Percentiles rank a stretch among this genome's conserved stretches.
Conservation (phyloP, 2,888 invertebrate genomes). For the Noctua comes region DNA sequence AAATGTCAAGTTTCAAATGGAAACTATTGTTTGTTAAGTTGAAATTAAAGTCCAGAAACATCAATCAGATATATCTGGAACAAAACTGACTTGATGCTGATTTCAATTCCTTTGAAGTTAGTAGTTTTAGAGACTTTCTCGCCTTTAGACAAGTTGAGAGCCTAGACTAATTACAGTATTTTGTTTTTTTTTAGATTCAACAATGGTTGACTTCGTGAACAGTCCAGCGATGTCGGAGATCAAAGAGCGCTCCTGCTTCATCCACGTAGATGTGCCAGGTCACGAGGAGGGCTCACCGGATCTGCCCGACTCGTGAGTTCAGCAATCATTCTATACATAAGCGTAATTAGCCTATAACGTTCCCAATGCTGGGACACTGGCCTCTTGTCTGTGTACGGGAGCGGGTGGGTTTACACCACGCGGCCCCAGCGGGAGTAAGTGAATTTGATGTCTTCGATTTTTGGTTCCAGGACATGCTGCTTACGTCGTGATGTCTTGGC, state of each 20-base stretch:
- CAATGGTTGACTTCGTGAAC: constrained; percentile 95
- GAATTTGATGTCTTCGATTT: background rate
- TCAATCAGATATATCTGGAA: background rate
- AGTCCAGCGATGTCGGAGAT: constrained; percentile 96
- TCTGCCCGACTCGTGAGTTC: constrained; percentile 91
- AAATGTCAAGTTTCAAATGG: background rate
- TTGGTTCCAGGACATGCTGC: background rate
- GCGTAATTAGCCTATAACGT: background rate
- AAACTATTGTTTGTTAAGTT: background rate
- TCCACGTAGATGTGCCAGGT: constrained; percentile 96
- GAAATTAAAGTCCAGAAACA: background rate
- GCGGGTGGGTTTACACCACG: background rate
- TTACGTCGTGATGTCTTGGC: background rate
- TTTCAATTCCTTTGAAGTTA: background rate
- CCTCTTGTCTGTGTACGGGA: background rate
- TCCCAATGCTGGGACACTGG: background rate
- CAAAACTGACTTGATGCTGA: no score
- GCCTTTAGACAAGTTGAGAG: background rate
- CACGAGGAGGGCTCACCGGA: constrained; percentile 95
- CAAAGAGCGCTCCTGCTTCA: constrained; percentile 95
- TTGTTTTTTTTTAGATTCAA: constrained; percentile 91
- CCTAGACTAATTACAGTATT: background rate
- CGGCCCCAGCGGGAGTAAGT: background rate
- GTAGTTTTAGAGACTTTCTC: background rate
- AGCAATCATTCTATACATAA: background rate